phyloP scores from a whole-genome alignment of 2,113 vertebrate genomes.

The Paramormyrops kingsleyae region DNA sequence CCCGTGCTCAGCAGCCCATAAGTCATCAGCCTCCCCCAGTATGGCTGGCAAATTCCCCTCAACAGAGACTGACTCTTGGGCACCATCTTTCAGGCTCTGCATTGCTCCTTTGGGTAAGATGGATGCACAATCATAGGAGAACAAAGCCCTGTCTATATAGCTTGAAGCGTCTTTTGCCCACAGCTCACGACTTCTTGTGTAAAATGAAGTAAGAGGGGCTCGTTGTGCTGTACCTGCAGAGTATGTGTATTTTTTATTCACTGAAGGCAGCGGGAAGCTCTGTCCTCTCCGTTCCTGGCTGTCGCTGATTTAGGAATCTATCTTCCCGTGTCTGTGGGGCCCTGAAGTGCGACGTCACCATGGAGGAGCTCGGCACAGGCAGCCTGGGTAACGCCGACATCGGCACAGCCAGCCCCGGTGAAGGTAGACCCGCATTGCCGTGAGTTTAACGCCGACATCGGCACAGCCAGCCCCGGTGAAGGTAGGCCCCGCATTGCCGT shows the following conservation, averaged over 20 bases:
- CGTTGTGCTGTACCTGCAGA: neutral
- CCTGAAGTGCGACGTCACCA: neutral
- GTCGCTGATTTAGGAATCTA: slow-evolving; percentile 11
- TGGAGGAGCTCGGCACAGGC: neutral
- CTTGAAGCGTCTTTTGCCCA: slow-evolving; percentile 16
- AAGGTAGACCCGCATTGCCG: neutral
- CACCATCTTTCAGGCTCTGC: slow-evolving; percentile 21
- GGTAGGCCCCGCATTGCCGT: too few species aligned
- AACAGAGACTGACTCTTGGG: slow-evolving; percentile 19
- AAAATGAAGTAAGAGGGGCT: slow-evolving; percentile 38
- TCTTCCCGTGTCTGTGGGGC: slow-evolving; percentile 36
- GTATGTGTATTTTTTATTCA: slow-evolving; percentile 35
- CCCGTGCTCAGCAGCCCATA: slow-evolving; percentile 47
- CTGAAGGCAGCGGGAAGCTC: slow-evolving; percentile 25
- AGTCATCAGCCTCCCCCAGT: slow-evolving; percentile 46
- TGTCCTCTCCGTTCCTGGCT: slow-evolving; percentile 23
- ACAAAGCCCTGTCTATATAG: neutral
- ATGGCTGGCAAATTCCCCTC: slow-evolving; percentile 24
- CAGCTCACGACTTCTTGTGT: slow-evolving; percentile 18
- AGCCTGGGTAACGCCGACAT: neutral
- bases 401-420: neutral
- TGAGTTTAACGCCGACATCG: too few species aligned
- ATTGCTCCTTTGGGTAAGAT: slow-evolving; percentile 18
- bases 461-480: too few species aligned
- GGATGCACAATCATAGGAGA: slow-evolving; percentile 34